Evolutionary conservation across 2,797 vertebrate species (phyloP), one percentile per base, ranked within the genome.

Genomic region (Nyctibius grandis): DNA sequence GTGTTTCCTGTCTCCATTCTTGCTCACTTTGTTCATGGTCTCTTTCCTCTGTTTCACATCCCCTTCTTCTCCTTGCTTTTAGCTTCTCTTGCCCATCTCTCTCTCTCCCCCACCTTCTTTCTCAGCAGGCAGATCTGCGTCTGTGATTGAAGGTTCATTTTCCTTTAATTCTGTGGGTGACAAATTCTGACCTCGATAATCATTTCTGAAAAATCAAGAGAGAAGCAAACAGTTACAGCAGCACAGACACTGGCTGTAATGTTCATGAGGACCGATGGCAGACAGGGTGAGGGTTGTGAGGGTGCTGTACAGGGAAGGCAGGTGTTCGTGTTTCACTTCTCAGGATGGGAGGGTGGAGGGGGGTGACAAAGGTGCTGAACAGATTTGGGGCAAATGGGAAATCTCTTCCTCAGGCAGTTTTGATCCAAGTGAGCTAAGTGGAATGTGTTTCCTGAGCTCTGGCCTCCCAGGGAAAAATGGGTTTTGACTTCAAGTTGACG

Each of bases 131-230:
- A 60, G 57, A 74, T 93, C 67, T 95, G 79, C 82, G 83, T 91
- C 60, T 91, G 92, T 93, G 86, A 94, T 67, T 96, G 97, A 97
- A 97, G 85, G 93, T 93, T 97, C 96, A 88, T 97, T 98, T 97
- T 95, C 95, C 87, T 90, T 97, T 97, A 94, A 92, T 97, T 95
- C 92, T 86, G 92, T 93, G 72, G 95, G 94, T 97, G 96, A 97
- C 94, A 96, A 95, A 95, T 93, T 83, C 97, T 74, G 92, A 93
- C 57, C 89, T 90, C 61, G 48, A 67, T 97, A 98, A 98, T 98
- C 96, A 95, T 94, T 93, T 93, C 95, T 96, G 98, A 98, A 96
- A 97, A 97, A 97, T 98, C 88, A 97, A 96, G 96, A 90, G 91
- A 95, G 97, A 98, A 97, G 82, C 89, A 84, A 84, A 94, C 18